These are phyloP conservation scores for Crypturellus undulatus DNA, from an alignment of 2,113 vertebrate genomes.

Conservation along the genomic window DNA sequence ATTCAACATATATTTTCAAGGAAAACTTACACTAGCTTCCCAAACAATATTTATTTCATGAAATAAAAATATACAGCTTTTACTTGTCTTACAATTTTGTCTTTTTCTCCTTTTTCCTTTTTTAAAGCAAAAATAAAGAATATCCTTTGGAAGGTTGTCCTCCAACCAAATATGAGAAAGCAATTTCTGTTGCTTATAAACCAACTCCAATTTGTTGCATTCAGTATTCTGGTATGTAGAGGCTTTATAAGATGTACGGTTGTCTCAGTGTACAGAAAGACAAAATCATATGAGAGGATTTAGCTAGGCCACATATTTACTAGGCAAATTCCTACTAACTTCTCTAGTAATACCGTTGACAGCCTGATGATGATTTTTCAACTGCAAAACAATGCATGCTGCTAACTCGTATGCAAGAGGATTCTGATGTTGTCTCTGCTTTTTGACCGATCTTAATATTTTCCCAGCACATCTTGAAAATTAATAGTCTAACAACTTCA, in stretches of 20 bases:
- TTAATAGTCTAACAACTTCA: neutral
- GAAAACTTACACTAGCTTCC: neutral
- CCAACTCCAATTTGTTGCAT: constrained; percentile 74
- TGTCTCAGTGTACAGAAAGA: neutral
- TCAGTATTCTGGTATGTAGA: constrained; percentile 84
- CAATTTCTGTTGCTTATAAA: constrained; percentile 61
- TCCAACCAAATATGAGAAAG: constrained; percentile 65
- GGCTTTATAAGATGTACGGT: neutral
- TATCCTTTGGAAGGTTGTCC: constrained; percentile 75
- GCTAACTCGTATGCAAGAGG: neutral
- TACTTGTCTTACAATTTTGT: neutral
- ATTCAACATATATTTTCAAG: neutral
- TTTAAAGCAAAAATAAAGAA: constrained; percentile 72
- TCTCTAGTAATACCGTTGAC: neutral
- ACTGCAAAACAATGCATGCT: neutral
- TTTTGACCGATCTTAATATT: neutral
- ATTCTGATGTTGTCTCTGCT: neutral
- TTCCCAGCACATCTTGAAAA: neutral
- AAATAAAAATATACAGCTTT: neutral
- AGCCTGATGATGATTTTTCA: neutral
- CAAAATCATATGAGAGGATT: neutral
- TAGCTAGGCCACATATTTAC: neutral
- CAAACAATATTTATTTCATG: neutral
- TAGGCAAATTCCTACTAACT: neutral
- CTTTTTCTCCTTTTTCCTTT: neutral